Percentiles rank a stretch among this genome's conserved stretches.
Conservation (phyloP, 2,797 vertebrate genomes). For the Atherinosoma microstoma region DNA sequence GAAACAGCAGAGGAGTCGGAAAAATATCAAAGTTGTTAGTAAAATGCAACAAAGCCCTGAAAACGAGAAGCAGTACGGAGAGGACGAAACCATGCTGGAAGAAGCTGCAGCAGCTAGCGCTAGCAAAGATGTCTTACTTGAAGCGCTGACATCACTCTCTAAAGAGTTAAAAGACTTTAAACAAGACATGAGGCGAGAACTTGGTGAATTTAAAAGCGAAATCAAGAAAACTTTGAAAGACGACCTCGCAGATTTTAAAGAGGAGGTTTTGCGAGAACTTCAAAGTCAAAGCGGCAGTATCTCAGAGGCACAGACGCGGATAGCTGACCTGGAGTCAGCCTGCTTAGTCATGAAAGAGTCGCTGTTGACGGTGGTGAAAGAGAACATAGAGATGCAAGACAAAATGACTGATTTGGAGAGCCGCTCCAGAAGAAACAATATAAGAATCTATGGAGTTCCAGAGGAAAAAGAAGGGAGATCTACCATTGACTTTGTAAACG, state of each 20-base stretch:
- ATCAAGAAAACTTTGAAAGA: not conserved
- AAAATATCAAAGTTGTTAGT: too few relatives aligned
- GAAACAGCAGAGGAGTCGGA: too few relatives aligned
- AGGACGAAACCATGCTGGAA: too few relatives aligned
- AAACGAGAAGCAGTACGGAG: too few relatives aligned
- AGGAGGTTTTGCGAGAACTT: not conserved
- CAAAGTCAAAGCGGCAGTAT: not conserved
- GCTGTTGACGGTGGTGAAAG: not conserved
- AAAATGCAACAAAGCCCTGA: too few relatives aligned
- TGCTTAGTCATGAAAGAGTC: not conserved
- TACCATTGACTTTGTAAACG: constrained; percentile 10
- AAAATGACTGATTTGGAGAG: constrained; percentile 14
- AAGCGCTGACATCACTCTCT: too few relatives aligned
- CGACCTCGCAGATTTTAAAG: not conserved
- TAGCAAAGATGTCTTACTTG: too few relatives aligned
- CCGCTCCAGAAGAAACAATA: constrained; percentile 6
- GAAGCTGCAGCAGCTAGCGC: too few relatives aligned
- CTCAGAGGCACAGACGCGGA: not conserved
- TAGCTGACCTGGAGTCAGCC: not conserved
- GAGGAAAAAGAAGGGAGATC: constrained; percentile 13
- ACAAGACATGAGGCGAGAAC: too few relatives aligned
- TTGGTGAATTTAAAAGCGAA: not conserved
- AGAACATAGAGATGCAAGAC: not conserved
- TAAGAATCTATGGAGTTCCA: constrained; percentile 14
- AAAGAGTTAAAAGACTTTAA: too few relatives aligned